Conservation (phyloP, 2,113 vertebrate genomes). For the Ascaphus truei region DNA sequence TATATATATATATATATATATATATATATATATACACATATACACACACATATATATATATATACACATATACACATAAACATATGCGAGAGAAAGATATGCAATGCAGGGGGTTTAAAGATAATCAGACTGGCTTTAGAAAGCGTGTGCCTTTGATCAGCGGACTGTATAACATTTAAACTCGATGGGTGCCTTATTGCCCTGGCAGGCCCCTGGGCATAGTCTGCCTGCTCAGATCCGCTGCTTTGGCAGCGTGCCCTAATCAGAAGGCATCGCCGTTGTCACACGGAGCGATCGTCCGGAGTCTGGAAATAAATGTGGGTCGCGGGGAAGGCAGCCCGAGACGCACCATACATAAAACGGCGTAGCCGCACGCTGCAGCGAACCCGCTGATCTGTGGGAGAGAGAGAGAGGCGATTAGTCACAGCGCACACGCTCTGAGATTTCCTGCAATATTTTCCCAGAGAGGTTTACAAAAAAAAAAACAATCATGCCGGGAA, state of each 20-base stretch:
- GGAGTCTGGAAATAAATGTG: conserved; percentile 11
- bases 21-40: too few species aligned
- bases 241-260: not conserved
- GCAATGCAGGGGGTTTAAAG: too few species aligned
- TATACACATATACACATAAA: too few species aligned
- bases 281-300: conserved; percentile 12
- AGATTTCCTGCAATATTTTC: not conserved
- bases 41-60: too few species aligned
- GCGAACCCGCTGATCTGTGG: conserved; percentile 6
- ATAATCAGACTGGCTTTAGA: too few species aligned
- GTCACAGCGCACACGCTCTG: conserved; percentile 1
- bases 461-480: not conserved
- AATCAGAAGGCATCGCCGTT: conserved; percentile 24
- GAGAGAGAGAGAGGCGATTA: conserved; percentile 1
- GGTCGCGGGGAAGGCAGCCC: not conserved
- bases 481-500: not conserved
- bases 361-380: not conserved
- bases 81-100: too few species aligned
- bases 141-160: too few species aligned
- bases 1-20: too few species aligned
- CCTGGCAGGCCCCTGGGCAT: too few species aligned
- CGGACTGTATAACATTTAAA: too few species aligned
- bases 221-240: not conserved
- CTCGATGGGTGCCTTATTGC: too few species aligned
- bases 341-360: conserved; percentile 19